Evolutionary conservation across 2,888 invertebrate genomes (phyloP), one percentile per base, ranked within the genome.

Genomic region (Euplagia quadripunctaria): DNA sequence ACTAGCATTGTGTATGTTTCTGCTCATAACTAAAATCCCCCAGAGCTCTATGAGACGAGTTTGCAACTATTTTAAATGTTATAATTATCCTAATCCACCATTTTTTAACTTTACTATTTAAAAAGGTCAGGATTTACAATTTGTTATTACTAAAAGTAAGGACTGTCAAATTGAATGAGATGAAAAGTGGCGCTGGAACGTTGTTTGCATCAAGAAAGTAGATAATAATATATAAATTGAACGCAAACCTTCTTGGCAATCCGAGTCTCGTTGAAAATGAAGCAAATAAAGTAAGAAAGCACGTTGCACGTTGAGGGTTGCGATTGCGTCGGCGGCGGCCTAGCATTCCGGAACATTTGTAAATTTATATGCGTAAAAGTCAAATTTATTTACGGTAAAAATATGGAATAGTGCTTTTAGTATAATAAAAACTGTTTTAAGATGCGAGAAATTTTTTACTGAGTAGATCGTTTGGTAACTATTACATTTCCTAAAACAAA

Each of bases 241-340:
- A 92, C 87, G 88, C 83, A 88, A 90, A 91, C 91, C 88, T 91
- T 92, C 90, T 90, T 90, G 89, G 91, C 90, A 93, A 91, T 93
- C 87, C 88, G 89, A 90, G 88, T 90, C 88, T 89, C 86, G 90
- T 89, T 89, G 86, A 88, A 91, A 92, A 91, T 90, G 89, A 91
- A 90, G 90, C 90, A 92, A 93, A 93, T 91, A 92, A 90, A 92
- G 88, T 87, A 88, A 89, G 88, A 86, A 87, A 85, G 86, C 76
- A 85, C 85, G 82, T 64, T 52, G 49, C 66, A 49, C 66, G 20
- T 79, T 81, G 87, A 85, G 88, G 76, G 85, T 78, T 87, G 86
- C 88, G 86, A 89, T 89, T 89, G 92, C 90, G 81, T 87, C 88
- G 89, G 91, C 90, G 81, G 87, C 88, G 89, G 90, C 90, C 90